Percentiles rank a stretch among this genome's conserved stretches.
Conservation (phyloP, 2,797 vertebrate genomes). For the Pagetopsis macropterus region DNA sequence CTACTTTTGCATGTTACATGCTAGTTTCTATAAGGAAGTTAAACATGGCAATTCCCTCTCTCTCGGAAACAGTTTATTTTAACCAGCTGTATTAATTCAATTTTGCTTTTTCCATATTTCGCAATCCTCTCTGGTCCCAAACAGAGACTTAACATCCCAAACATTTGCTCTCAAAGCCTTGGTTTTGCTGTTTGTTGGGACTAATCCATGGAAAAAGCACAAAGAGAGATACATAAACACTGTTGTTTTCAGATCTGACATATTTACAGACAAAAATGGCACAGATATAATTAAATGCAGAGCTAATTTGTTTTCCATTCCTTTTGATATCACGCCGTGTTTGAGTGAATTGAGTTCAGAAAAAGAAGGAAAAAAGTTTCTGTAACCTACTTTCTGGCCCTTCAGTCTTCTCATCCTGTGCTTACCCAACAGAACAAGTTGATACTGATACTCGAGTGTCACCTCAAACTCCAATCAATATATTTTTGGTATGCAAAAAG, state of each 20-base stretch:
- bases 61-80: too few relatives aligned
- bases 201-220: constrained; percentile 9
- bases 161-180: constrained; percentile 12
- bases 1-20: too few relatives aligned
- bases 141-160: constrained; percentile 9
- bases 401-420: constrained; percentile 28
- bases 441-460: constrained; percentile 17
- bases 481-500: constrained; percentile 7
- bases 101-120: too few relatives aligned
- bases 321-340: constrained; percentile 8
- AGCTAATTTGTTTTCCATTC: neutral
- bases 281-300: constrained; percentile 26
- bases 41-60: too few relatives aligned
- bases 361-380: constrained; percentile 12
- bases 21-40: too few relatives aligned
- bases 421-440: constrained; percentile 9
- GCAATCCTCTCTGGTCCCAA: constrained; percentile 7
- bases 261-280: constrained; percentile 29
- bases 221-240: constrained; percentile 25
- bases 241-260: constrained; percentile 30
- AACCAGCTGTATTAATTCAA: too few relatives aligned
- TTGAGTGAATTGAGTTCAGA: neutral
- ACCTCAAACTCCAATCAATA: constrained; percentile 18
- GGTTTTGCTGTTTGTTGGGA: constrained; percentile 25
- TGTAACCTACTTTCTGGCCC: constrained; percentile 41